Percentiles rank a stretch among this genome's conserved stretches.
Evolutionary conservation across 2,113 vertebrate genomes (phyloP).

Genomic region (Neofelis nebulosa): DNA sequence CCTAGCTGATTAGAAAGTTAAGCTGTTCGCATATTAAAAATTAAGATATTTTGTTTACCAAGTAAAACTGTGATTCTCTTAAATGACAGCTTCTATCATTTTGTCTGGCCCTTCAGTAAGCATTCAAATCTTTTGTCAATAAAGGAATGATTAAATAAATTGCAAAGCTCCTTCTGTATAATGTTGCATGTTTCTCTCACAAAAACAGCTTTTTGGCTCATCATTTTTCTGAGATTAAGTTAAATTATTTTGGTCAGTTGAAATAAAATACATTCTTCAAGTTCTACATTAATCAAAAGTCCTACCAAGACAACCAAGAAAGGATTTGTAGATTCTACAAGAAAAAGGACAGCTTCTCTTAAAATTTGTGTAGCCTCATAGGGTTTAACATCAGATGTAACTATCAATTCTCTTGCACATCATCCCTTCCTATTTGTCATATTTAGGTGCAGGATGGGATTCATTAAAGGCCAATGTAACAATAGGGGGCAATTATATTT

Average conservation of each 20-base stretch:
- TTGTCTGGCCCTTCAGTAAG: neutral
- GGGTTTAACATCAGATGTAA: slow-evolving; percentile 42
- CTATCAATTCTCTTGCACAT: slow-evolving; percentile 21
- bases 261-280: slow-evolving; percentile 44
- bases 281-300: neutral
- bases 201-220: neutral
- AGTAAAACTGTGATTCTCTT: neutral
- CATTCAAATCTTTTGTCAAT: neutral
- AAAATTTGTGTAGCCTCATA: neutral
- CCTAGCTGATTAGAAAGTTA: neutral
- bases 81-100: neutral
- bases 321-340: slow-evolving; percentile 21
- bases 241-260: neutral
- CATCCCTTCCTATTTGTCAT: slow-evolving; percentile 59
- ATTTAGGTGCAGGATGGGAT: slow-evolving; percentile 62
- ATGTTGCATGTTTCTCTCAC: neutral
- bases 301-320: neutral
- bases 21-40: neutral
- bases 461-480: slow-evolving; percentile 71
- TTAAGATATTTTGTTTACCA: neutral
- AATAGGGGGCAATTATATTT: slow-evolving; percentile 79
- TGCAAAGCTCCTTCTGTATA: neutral
- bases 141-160: neutral
- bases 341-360: slow-evolving; percentile 21
- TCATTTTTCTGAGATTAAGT: slow-evolving; percentile 11